These are phyloP conservation scores for Chaetodon trifasciatus DNA, from an alignment of 2,797 vertebrate species.

Conservation along the genomic window DNA sequence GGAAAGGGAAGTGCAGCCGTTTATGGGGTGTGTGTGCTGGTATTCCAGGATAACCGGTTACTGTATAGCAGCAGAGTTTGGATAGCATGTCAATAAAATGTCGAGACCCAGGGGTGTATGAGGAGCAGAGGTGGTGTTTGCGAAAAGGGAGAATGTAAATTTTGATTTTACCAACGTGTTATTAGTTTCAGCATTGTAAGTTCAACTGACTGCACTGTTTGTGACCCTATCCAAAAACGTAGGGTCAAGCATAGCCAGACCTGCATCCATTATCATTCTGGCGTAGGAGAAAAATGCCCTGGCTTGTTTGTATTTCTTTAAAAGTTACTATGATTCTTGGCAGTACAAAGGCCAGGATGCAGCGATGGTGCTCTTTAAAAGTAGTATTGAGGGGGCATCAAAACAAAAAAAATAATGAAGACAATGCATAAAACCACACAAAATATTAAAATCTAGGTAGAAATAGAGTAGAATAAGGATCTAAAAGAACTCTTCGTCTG, in stretches of 20 bases:
- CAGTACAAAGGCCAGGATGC: no score
- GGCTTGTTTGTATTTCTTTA: no score
- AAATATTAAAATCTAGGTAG: no score
- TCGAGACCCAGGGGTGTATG: not conserved
- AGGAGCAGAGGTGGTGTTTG: not conserved
- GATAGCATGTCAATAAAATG: not conserved
- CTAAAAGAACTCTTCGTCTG: no score
- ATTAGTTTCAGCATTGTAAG: not conserved
- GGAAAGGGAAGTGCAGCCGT: not conserved
- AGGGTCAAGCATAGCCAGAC: not conserved
- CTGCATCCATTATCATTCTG: no score
- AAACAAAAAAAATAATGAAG: no score
- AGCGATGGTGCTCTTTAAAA: no score
- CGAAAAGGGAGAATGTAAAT: not conserved
- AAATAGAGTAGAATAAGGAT: no score
- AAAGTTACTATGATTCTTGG: no score
- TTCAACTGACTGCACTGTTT: not conserved
- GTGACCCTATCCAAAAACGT: not conserved
- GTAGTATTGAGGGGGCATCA: no score
- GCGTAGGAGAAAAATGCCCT: no score
- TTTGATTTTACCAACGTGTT: not conserved
- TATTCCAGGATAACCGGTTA: not conserved
- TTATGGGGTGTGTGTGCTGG: not conserved
- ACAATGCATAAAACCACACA: no score
- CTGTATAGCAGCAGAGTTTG: not conserved